These are phyloP conservation scores for Anthopleura sola DNA, from an alignment of 64 coral and sea anemone genomes.

Conservation along the genomic window DNA sequence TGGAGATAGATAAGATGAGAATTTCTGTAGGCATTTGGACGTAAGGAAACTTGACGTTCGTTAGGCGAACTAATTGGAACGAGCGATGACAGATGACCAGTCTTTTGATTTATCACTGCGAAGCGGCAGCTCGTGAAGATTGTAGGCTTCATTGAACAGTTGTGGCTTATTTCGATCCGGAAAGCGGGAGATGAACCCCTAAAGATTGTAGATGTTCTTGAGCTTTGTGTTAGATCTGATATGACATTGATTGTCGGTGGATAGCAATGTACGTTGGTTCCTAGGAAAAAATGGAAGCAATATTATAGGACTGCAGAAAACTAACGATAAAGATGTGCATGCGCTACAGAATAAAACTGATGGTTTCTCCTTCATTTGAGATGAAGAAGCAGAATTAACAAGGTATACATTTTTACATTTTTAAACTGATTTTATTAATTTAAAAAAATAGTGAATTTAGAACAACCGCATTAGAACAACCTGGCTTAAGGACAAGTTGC, in stretches of 20 bases:
- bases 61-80: background rate
- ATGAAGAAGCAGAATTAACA: no score
- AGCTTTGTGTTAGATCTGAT: background rate
- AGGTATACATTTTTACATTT: no score
- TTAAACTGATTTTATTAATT: no score
- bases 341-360: no score
- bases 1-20: background rate
- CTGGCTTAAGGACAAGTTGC: no score
- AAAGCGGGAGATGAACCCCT: background rate
- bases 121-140: background rate
- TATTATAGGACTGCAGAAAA: background rate
- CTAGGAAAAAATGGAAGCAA: background rate
- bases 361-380: no score
- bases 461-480: no score
- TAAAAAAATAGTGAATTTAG: no score
- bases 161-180: background rate
- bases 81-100: background rate
- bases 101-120: background rate
- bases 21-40: background rate
- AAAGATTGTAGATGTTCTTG: background rate
- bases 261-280: background rate
- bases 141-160: background rate
- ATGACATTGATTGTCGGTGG: background rate
- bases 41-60: background rate
- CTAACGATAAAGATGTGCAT: no score